These are phyloP conservation scores for Illadopsis cleaveri DNA, from an alignment of 2,113 vertebrate genomes.

Conservation along the genomic window DNA sequence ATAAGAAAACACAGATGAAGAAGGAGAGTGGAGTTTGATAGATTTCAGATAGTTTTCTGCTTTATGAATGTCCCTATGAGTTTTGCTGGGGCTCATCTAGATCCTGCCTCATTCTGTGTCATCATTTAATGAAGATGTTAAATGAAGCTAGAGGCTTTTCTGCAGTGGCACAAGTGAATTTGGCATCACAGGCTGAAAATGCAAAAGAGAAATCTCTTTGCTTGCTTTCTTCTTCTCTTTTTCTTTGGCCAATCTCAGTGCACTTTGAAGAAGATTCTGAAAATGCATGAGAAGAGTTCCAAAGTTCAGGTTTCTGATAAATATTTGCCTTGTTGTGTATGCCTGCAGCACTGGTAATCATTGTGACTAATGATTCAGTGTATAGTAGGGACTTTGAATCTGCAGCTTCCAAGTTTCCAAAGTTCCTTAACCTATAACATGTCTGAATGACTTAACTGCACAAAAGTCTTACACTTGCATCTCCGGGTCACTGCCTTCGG, in stretches of 20 bases:
- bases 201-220: neutral
- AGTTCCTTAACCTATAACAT: neutral
- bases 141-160: neutral
- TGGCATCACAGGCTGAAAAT: neutral
- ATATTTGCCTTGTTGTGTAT: neutral
- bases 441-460: neutral
- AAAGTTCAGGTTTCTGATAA: neutral
- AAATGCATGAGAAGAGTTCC: neutral
- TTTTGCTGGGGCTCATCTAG: neutral
- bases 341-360: neutral
- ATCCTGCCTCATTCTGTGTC: neutral
- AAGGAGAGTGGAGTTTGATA: neutral
- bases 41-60: neutral
- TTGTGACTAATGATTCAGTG: neutral
- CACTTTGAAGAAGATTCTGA: neutral
- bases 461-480: neutral
- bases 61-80: neutral
- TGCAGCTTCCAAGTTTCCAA: neutral
- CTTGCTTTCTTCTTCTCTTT: neutral
- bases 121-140: neutral
- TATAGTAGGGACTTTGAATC: neutral
- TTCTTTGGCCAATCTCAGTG: neutral
- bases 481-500: fast-evolving
- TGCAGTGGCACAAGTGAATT: neutral
- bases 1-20: neutral